Evolutionary conservation across 2,888 invertebrate genomes (phyloP), one percentile per base, ranked within the genome.

Genomic region (Toxonevra muliebris): DNA sequence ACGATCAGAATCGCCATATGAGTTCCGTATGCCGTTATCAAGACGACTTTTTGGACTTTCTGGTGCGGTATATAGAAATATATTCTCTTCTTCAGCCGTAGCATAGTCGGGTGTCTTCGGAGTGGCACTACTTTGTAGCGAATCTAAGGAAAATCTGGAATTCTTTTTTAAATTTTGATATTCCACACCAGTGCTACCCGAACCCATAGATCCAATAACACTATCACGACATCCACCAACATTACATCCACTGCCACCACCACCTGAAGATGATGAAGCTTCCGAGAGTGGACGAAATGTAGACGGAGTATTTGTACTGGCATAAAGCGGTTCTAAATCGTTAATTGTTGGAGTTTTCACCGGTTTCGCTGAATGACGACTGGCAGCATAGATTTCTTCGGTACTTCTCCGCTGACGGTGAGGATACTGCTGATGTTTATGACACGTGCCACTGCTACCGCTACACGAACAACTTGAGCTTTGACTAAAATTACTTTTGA

Each of bases 71-170:
- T 84, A 85, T 3, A 84, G 74, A 61, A 84, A 85, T 17, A 84
- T 81, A 69, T 78, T 82, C 64, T 84, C 84, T 69, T 84, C 84
- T 66, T 80, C 82, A 20, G 79, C 79, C 1, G 81, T 80, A 19
- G 79, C 77, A 57, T 84, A 84, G 50, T 84, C 84, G 0, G 85
- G 84, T 0, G 85, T 83, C 72, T 83, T 84, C 58, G 84, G 80
- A 8, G 84, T 83, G 52, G 79, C 79, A 66, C 83, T 84, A 61
- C 84, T 85, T 55, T 85, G 85, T 67, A 85, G 72, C 1, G 84
- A 85, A 67, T 85, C 84, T 70, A 84, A 69, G 0, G 84, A 85
- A 71, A 84, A 84, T 30, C 84, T 78, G 0, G 84, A 84, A 55
- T 81, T 84, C 74, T 84, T 84, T 66, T 82, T 81, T 12, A 79